Evolutionary conservation across 2,797 vertebrate species (phyloP).

Genomic region (Cetoscarus ocellatus): DNA sequence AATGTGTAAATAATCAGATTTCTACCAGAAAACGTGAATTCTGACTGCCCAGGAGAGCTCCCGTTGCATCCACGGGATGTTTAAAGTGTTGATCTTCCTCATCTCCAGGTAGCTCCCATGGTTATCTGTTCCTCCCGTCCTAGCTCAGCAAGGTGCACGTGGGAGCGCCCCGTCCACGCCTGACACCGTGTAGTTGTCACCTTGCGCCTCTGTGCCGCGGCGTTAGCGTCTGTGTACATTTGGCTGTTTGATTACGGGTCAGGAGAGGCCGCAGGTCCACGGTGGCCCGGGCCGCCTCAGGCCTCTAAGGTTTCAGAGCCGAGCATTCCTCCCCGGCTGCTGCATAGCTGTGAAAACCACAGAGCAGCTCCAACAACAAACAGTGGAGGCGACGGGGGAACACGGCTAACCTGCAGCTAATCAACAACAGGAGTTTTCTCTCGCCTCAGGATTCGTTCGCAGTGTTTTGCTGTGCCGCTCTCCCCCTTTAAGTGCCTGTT

Average conservation of each 20-base stretch:
- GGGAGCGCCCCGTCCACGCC: conserved; percentile 35
- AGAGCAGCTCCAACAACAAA: conserved; percentile 84
- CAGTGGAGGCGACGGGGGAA: conserved; percentile 67
- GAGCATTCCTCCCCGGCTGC: conserved; percentile 81
- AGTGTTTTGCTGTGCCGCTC: conserved; percentile 20
- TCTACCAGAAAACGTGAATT: not conserved
- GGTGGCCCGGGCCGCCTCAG: conserved; percentile 72
- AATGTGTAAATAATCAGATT: not conserved
- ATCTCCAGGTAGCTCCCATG: not conserved
- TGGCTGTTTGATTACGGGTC: conserved; percentile 73
- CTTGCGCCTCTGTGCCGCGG: conserved; percentile 10
- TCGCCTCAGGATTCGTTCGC: conserved; percentile 28
- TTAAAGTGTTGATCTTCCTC: not conserved
- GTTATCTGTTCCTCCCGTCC: not conserved
- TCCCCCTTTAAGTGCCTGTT: conserved; percentile 3
- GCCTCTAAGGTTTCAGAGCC: conserved; percentile 81
- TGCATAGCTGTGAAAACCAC: conserved; percentile 86
- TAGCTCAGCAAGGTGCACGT: not conserved
- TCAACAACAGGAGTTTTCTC: conserved; percentile 67
- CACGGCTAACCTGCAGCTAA: conserved; percentile 70
- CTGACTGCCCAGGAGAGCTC: too few species aligned
- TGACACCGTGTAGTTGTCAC: conserved; percentile 3
- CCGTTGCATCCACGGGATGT: not conserved
- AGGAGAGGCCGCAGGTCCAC: conserved; percentile 71
- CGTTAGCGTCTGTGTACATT: conserved; percentile 43